These are phyloP conservation scores for Melanostoma mellinum DNA, from an alignment of 2,888 invertebrate genomes.

Conservation along the genomic window DNA sequence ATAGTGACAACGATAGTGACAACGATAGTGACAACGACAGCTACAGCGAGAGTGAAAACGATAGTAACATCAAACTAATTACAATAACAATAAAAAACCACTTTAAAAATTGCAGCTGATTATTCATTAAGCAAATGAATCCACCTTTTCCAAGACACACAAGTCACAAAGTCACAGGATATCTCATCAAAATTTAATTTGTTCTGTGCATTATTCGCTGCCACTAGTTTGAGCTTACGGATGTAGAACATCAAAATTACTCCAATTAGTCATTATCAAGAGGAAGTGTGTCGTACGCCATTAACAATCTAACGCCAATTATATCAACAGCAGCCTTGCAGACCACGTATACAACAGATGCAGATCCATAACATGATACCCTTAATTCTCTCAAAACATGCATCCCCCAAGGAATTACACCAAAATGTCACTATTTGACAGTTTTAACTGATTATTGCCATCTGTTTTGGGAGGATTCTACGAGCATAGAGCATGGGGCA, in stretches of 20 bases:
- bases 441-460: conserved; percentile 60
- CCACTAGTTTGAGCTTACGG: conserved; percentile 3
- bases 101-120: no score
- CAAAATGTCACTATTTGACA: conserved; percentile 52
- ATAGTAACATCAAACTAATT: no score
- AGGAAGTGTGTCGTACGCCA: conserved; percentile 29
- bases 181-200: conserved; percentile 39
- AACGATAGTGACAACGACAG: no score
- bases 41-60: no score
- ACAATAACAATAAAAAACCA: no score
- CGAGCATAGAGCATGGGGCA: neutral
- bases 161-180: conserved; percentile 1
- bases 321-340: neutral
- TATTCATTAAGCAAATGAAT: neutral
- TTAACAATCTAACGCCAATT: conserved; percentile 61
- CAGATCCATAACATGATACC: conserved; percentile 33
- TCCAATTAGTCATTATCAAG: conserved; percentile 47
- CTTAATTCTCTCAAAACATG: conserved; percentile 39
- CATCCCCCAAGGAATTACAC: conserved; percentile 36
- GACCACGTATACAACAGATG: conserved; percentile 2
- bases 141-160: neutral
- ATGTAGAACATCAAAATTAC: conserved; percentile 41
- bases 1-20: no score
- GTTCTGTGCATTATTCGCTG: conserved; percentile 27
- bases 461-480: conserved; percentile 6